Conservation (phyloP, 2,797 vertebrate genomes). For the Delichon dasypus region DNA sequence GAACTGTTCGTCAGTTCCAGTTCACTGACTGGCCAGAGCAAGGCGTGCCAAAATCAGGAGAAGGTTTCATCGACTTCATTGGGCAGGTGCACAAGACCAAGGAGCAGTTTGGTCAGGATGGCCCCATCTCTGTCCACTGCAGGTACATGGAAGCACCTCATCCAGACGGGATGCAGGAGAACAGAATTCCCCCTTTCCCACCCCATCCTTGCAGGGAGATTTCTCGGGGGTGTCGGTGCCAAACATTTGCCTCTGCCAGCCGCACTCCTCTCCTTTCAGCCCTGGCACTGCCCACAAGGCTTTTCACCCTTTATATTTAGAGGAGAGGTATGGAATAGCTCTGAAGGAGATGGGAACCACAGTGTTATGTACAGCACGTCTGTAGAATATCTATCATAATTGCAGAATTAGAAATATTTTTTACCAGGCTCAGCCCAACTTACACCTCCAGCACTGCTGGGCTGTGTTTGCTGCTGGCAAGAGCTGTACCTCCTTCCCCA, state of each 20-base stretch:
- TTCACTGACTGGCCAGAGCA: conserved; percentile 99
- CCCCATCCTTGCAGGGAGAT: background rate
- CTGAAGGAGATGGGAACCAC: background rate
- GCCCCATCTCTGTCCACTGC: conserved; percentile 98
- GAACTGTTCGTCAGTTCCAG: conserved; percentile 97
- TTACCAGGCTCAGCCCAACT: background rate
- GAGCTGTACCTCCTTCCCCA: background rate
- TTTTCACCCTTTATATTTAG: rapidly evolving
- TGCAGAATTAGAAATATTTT: background rate
- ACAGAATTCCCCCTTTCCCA: background rate
- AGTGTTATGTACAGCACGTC: rapidly evolving
- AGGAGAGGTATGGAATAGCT: background rate
- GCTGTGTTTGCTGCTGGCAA: background rate
- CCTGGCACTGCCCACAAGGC: background rate
- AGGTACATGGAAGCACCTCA: conserved; percentile 72
- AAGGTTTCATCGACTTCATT: conserved; percentile 98
- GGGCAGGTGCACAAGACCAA: conserved; percentile 99
- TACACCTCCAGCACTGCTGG: background rate
- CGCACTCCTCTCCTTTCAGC: background rate
- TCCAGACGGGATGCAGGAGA: too few relatives aligned
- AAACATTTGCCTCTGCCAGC: background rate
- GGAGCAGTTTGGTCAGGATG: conserved; percentile 98
- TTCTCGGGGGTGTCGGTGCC: background rate
- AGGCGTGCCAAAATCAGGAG: conserved; percentile 96
- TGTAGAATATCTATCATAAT: rapidly evolving